Base-by-base conservation (phyloP, 1,140 invertebrate species). In the Aphelenchoides avenae region DNA sequence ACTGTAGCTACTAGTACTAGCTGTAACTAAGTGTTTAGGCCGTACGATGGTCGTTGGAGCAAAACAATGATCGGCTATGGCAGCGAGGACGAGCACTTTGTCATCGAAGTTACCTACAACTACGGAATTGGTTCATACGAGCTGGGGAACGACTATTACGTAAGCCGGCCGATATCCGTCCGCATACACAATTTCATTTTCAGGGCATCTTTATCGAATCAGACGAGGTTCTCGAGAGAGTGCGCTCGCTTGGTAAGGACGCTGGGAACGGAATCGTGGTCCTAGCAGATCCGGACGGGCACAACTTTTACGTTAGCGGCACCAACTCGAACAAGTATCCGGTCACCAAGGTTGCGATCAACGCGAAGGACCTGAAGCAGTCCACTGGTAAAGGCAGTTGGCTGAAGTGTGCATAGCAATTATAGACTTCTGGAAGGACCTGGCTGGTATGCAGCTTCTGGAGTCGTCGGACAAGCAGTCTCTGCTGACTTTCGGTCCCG, bases 51-150 rank as follows among this genome's bases (percentile, higher is more conserved):
- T 65, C 86, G 88, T 64, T 98, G 94, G 94, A 94, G 89, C 73
- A 98, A 98, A 81, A 96, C 94, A 0, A 98, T 98, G 93, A 84
- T 97, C 42, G 94, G 93, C 9, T 98, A 94, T 83, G 93, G 93
- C 0, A 85, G 87, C 6, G 94, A 98, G 80, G 87, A 92, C 70
- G 83, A 84, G 46, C 88, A 96, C 79, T 98, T 97, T 84, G 92
- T 94, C 3, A 81, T 95, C 30, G 94, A 98, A 79, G 80, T 98
- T 4, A 97, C 92, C 15, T 98, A 97, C 73, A 98, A 97, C 75
- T 98, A 97, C 82, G 89, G 89, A 20, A 84, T 97, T 20, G 84
- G 85, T 62, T 79, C 81, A 52, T 97, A 97, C 75, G 84, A 88
- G 63, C 77, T 83, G 79, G 91, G 84, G 46, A 94, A 94, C 82